phyloP scores from a whole-genome alignment of 2,888 invertebrate species.

The Cartodere bifasciata region DNA sequence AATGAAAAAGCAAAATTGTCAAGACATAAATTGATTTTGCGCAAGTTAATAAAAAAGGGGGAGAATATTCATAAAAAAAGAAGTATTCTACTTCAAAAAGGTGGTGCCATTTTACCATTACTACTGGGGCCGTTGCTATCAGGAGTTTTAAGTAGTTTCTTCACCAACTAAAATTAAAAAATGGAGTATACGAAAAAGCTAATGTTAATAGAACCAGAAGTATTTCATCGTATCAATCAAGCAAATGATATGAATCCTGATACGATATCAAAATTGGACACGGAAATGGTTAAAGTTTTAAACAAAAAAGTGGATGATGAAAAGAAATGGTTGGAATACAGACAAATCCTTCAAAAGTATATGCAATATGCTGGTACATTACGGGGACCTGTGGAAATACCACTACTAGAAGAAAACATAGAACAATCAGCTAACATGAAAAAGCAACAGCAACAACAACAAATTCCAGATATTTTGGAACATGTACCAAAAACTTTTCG shows the following conservation, averaged over 20 bases:
- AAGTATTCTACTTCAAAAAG: conserved; percentile 6
- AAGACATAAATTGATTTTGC: conserved; percentile 6
- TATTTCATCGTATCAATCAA: conserved; percentile 5
- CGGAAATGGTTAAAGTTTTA: conserved; percentile 8
- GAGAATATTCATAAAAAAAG: conserved; percentile 5
- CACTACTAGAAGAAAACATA: no score
- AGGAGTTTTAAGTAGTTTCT: conserved; percentile 8
- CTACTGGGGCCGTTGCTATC: conserved; percentile 5
- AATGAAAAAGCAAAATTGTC: conserved; percentile 5
- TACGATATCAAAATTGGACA: conserved; percentile 6
- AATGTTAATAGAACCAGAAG: conserved; percentile 7
- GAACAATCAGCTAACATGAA: no score
- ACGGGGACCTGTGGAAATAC: no score
- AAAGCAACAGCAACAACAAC: no score
- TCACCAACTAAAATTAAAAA: conserved; percentile 9
- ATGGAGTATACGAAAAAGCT: conserved; percentile 11
- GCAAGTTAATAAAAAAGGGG: conserved; percentile 4
- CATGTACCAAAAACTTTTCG: conserved; percentile 5
- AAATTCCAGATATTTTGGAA: conserved; percentile 9
- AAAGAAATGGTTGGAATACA: conserved; percentile 10
- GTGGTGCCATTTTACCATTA: conserved; percentile 6
- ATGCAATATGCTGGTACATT: no score
- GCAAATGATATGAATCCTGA: background rate
- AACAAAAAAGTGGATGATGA: conserved; percentile 4
- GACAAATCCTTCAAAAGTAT: conserved; percentile 8